Base-by-base conservation (phyloP, 2,888 invertebrate species). In the Tetheella fluctuosa region DNA sequence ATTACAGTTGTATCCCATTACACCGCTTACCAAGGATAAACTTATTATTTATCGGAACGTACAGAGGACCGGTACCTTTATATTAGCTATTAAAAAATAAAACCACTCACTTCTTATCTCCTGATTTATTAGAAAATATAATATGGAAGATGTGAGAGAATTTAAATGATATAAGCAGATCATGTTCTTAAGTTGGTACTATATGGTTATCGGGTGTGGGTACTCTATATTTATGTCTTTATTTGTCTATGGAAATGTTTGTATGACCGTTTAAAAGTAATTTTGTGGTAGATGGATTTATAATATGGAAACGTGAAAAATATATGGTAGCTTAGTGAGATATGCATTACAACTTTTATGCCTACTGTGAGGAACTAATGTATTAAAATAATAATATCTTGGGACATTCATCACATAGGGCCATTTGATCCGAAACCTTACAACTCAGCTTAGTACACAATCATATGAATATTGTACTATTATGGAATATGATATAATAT, bases 21-120 rank as follows among this genome's bases (percentile, higher is more conserved):
- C 79, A 60, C 68, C 74, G 77, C 84, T 85, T 81, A 82, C 84
- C 80, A 76, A 76, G 88, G 85, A 86, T 88, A 85, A 88, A 85
- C 83, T 77, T 83, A 82, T 86, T 88, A 90, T 88, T 88, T 88
- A 88, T 87, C 73, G 78, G 61, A 62, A 62, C 63, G 61, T 66
- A 64, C 59, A 67, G 62, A 67, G 62, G 56, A n/a, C 61, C 17
- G 25, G 48, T 23, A 28, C 28, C 67, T 67, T 74, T 76, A n/a
- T n/a, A 77, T 72, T 68, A 70, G 52, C 77, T 70, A 77, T 81
- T 79, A 80, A 78, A n/a, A 78, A 76, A 70, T 76, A 68, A 67
- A 61, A 73, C 73, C 69, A 69, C 70, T 73, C 69, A 65, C 60
- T 67, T 73, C 59, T 81, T 77, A 81, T 82, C 80, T 72, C 30